Evolutionary conservation across 2,797 vertebrate species (phyloP).

Genomic region (Melanotaenia nigrans): DNA sequence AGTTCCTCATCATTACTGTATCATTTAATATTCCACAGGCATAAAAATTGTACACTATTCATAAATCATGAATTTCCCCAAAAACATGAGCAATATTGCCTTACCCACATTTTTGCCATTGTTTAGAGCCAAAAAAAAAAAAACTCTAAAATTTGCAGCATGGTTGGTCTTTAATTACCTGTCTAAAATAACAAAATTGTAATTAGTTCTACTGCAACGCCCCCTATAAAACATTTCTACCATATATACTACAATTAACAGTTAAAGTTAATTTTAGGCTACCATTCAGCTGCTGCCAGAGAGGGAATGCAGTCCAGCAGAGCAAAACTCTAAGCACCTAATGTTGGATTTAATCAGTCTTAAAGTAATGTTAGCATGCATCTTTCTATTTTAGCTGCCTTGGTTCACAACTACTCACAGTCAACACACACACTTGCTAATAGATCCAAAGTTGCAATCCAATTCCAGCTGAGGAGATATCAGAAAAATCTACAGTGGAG

Average conservation of each 20-base stretch:
- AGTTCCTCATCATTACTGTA: not conserved
- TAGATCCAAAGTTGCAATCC: not conserved
- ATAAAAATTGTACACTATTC: not conserved
- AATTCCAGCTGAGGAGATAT: constrained; percentile 6
- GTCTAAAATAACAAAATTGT: constrained; percentile 9
- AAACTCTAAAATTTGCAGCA: not conserved
- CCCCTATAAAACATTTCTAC: constrained; percentile 7
- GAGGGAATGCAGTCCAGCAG: not conserved
- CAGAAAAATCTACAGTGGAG: constrained; percentile 1
- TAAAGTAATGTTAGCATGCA: not conserved
- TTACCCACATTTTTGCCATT: not conserved
- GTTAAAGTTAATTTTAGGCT: constrained; percentile 2
- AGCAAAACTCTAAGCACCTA: not conserved
- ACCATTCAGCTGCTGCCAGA: constrained; percentile 1
- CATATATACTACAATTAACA: constrained; percentile 7
- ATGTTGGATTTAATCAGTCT: not conserved
- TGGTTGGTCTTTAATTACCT: constrained; percentile 1
- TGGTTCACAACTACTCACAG: not conserved
- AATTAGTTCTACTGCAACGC: constrained; percentile 20
- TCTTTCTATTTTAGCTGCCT: not conserved
- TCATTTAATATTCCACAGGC: not conserved
- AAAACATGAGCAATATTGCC: not conserved
- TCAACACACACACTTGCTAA: not conserved
- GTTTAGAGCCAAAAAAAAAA: not conserved
- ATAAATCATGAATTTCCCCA: not conserved